Evolutionary conservation across 2,113 vertebrate species (phyloP), one percentile per base, ranked within the genome.

Genomic region (Urocolius indicus): DNA sequence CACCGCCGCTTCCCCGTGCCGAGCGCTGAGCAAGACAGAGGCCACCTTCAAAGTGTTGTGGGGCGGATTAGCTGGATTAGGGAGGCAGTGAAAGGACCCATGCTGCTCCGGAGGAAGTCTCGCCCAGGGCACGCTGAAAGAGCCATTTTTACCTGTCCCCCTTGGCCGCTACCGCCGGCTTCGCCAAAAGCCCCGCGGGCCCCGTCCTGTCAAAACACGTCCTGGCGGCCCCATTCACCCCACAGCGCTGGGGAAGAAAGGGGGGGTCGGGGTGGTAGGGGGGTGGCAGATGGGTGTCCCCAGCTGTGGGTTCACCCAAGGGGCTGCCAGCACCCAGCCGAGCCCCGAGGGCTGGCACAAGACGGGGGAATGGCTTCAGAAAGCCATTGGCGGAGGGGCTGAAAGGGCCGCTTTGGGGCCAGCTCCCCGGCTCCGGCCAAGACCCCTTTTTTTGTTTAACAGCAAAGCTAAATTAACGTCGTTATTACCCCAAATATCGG

Each of bases 1-100:
- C 10, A 4, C 77, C 10, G 5, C 77, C 24, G 76, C 83, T 87
- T 77, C 83, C 90, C 85, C 72, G 90, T 92, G 92, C 94, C 92
- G 93, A 89, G 88, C 81, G 13, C 94, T 86, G 65, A 19, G 74
- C 96, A 98, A 98, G 98, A 94, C 95, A 67, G 97, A 97, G 98
- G 98, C 98, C 98, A 98, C 98, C 98, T 98, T 98, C 98, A 98
- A 98, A 98, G 98, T 98, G 98, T 98, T 98, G 98, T 98, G 98
- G 98, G 98, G 97, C 98, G 99, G 99, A 99, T 99, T 99, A 99
- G 98, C 98, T 98, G 99, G 98, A 99, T 99, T 99, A 99, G 98
- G 98, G 98, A 98, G 97, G 98, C 98, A 97, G 97, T 99, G 98
- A 99, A 99, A 98, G 98, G 98, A 98, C 98, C 97, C 99, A 98